Conservation (phyloP, 2,797 vertebrate species). For the Margarornis squamiger region DNA sequence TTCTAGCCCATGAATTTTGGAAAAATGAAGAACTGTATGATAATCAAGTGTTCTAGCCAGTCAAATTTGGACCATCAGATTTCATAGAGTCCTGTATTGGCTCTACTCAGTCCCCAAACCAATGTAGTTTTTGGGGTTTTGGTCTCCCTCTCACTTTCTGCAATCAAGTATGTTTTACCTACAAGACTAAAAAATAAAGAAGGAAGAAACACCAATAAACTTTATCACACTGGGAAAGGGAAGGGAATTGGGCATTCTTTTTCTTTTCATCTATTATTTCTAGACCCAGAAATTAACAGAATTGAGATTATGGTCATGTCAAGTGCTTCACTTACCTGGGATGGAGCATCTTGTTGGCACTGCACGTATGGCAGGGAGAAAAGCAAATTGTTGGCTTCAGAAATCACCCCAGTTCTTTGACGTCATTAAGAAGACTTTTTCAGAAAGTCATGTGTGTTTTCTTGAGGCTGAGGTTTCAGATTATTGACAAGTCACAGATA, state of each 20-base stretch:
- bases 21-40: background rate
- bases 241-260: background rate
- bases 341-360: background rate
- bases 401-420: background rate
- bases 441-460: background rate
- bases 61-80: background rate
- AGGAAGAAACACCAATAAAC: background rate
- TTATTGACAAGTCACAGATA: background rate
- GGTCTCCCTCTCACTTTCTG: rapidly evolving
- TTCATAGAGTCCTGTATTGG: background rate
- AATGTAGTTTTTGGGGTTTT: background rate
- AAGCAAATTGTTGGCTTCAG: background rate
- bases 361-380: background rate
- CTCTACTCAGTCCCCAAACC: background rate
- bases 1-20: background rate
- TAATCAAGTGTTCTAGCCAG: background rate
- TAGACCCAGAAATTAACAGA: background rate
- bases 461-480: background rate
- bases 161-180: background rate
- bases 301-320: background rate
- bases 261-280: background rate
- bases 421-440: background rate
- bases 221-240: background rate
- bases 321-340: background rate
- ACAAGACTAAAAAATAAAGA: background rate